phyloP scores from a whole-genome alignment of 2,113 vertebrate species.

The Pogonocichla stellata region DNA sequence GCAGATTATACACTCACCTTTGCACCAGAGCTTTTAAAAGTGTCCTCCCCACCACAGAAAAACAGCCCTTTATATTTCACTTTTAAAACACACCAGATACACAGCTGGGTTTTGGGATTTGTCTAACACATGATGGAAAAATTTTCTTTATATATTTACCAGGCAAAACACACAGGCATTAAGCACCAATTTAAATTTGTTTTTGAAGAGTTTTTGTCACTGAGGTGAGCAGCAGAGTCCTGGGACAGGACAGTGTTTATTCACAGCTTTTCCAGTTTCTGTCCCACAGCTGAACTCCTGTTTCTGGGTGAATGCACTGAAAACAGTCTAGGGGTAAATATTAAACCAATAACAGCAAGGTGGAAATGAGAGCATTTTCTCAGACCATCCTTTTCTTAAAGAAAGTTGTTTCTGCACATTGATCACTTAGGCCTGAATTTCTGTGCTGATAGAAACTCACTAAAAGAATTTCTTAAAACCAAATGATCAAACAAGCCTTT shows the following conservation, averaged over 20 bases:
- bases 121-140: background rate
- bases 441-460: background rate
- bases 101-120: background rate
- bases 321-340: background rate
- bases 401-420: background rate
- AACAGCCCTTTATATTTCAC: background rate
- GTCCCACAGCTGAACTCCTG: background rate
- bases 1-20: background rate
- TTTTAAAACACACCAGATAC: background rate
- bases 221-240: background rate
- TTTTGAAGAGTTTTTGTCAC: background rate
- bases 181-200: background rate
- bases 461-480: background rate
- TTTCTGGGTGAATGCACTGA: background rate
- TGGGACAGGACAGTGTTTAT: background rate
- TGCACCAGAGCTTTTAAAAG: background rate
- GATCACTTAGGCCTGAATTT: background rate
- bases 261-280: background rate
- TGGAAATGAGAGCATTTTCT: background rate
- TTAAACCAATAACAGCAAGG: background rate
- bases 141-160: background rate
- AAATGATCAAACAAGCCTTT: background rate
- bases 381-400: background rate
- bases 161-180: background rate
- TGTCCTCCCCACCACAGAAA: rapidly evolving